A percentile compares a stretch with the other conserved stretches of the same genome.
These are phyloP conservation scores for Crocallis elinguaria DNA, from an alignment of 2,888 invertebrate genomes.

Conservation along the genomic window DNA sequence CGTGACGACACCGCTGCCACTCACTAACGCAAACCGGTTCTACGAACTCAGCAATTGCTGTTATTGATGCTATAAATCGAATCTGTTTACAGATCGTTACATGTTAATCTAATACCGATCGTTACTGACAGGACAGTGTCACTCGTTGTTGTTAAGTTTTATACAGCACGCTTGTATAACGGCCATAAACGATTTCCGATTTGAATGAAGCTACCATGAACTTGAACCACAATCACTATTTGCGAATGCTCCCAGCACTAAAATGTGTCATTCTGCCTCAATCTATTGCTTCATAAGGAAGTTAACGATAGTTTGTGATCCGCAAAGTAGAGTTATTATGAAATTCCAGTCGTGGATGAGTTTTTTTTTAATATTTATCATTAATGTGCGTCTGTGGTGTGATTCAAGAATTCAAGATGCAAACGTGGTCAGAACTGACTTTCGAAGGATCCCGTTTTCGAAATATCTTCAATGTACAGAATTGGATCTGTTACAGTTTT, in stretches of 20 bases:
- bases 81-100: slow-evolving; percentile 38
- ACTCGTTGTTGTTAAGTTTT: slow-evolving; percentile 28
- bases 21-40: slow-evolving; percentile 72
- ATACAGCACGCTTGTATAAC: slow-evolving; percentile 5
- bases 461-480: no score
- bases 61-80: slow-evolving; percentile 35
- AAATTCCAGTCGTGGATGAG: no score
- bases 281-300: no score
- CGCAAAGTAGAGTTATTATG: no score
- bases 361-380: no score
- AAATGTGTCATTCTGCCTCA: not conserved
- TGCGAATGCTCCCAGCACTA: slow-evolving; percentile 7
- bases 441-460: no score
- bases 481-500: no score
- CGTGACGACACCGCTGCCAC: slow-evolving; percentile 72
- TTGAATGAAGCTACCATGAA: slow-evolving; percentile 12
- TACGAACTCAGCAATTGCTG: slow-evolving; percentile 39
- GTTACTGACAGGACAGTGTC: slow-evolving; percentile 32
- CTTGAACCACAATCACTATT: slow-evolving; percentile 14
- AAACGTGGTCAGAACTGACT: no score
- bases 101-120: slow-evolving; percentile 35
- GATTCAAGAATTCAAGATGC: no score
- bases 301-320: no score
- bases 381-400: no score
- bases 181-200: slow-evolving; percentile 11